Evolutionary conservation across 2,113 vertebrate species (phyloP).

Genomic region (Lucifuga dentata): DNA sequence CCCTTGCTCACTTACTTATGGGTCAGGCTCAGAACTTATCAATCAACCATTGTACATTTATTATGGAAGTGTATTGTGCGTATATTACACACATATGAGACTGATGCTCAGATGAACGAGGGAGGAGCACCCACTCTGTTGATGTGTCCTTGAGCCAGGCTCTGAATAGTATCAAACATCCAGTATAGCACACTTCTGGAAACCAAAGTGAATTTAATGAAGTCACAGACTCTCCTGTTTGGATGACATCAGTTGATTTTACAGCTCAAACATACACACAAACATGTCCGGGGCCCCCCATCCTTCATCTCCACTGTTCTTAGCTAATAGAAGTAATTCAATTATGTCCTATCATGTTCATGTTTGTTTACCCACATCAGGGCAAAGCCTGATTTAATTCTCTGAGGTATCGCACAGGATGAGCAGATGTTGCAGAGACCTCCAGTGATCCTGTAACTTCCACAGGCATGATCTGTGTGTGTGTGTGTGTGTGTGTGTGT

Average conservation of each 20-base stretch:
- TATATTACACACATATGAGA: not conserved
- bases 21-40: too few relatives aligned
- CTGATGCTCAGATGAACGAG: not conserved
- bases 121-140: too few relatives aligned
- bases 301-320: conserved; percentile 47
- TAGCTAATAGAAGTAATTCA: conserved; percentile 63
- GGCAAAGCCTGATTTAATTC: conserved; percentile 58
- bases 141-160: too few relatives aligned
- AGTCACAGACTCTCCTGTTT: conserved; percentile 25
- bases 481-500: conserved; percentile 15
- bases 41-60: conserved; percentile 13
- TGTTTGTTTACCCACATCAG: conserved; percentile 72
- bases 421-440: conserved; percentile 73
- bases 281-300: conserved; percentile 48
- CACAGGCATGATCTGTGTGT: conserved; percentile 58
- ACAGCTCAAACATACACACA: conserved; percentile 50
- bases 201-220: conserved; percentile 1
- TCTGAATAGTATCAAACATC: too few relatives aligned
- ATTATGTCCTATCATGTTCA: conserved; percentile 65
- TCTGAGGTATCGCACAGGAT: conserved; percentile 58
- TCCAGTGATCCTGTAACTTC: conserved; percentile 56
- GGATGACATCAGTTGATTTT: conserved; percentile 48
- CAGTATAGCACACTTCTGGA: not conserved
- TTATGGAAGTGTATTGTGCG: not conserved
- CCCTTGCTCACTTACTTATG: too few relatives aligned